These are phyloP conservation scores for Eutrigla gurnardus DNA, from an alignment of 2,797 vertebrate species.

Conservation along the genomic window DNA sequence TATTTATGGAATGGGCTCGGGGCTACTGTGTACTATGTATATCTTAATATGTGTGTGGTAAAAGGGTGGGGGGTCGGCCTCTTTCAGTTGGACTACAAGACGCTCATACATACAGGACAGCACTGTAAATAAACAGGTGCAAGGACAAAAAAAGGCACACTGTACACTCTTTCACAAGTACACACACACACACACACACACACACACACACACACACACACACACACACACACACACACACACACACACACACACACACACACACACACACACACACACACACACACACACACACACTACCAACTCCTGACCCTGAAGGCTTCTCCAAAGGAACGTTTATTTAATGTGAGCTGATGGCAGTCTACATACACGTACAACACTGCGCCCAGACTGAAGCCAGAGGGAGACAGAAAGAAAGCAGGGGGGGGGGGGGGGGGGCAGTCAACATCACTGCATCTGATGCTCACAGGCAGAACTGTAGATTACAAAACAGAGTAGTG, in stretches of 20 bases:
- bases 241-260: too few relatives aligned
- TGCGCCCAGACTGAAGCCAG: constrained; percentile 45
- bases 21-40: constrained; percentile 19
- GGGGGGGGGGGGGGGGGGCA: background rate
- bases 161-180: background rate
- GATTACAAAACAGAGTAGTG: constrained; percentile 21
- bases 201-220: background rate
- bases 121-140: constrained; percentile 26
- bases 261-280: too few relatives aligned
- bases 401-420: constrained; percentile 8
- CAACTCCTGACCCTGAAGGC: constrained; percentile 37
- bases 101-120: background rate
- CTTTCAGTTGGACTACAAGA: constrained; percentile 17
- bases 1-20: constrained; percentile 41
- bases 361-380: constrained; percentile 33
- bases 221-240: constrained; percentile 6
- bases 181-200: background rate
- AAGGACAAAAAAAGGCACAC: constrained; percentile 3
- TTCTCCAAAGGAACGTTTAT: constrained; percentile 47
- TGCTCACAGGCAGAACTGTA: constrained; percentile 43
- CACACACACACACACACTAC: constrained; percentile 9
- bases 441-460: constrained; percentile 41
- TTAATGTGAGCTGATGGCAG: constrained; percentile 59
- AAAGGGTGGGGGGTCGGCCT: background rate
- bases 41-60: constrained; percentile 23